phyloP scores from a whole-genome alignment of 2,113 vertebrate genomes.

The Brienomyrus brachyistius region DNA sequence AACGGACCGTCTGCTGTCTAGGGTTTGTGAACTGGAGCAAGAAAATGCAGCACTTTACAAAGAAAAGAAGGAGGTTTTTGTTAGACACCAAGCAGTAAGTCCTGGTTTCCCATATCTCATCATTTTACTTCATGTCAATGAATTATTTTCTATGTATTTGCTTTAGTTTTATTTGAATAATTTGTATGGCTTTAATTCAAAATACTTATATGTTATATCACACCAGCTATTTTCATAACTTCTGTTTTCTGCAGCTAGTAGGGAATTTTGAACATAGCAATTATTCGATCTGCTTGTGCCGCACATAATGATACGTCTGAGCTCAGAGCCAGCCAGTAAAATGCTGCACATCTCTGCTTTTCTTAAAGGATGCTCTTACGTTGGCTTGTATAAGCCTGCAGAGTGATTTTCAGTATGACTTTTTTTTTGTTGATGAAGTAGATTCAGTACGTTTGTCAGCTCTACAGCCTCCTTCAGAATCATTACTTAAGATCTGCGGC shows the following conservation, averaged over 20 bases:
- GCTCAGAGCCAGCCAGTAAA: not conserved
- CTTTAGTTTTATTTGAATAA: not conserved
- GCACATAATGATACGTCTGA: slow-evolving; percentile 42
- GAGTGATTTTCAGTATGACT: slow-evolving; percentile 39
- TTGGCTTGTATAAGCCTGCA: slow-evolving; percentile 38
- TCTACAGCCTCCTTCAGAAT: slow-evolving; percentile 8
- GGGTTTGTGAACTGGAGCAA: slow-evolving; percentile 50
- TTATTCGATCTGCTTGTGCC: slow-evolving; percentile 32
- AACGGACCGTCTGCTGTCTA: slow-evolving; percentile 49
- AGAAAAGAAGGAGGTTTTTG: slow-evolving; percentile 49
- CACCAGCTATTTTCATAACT: slow-evolving; percentile 22
- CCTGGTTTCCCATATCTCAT: not conserved
- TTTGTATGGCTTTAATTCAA: slow-evolving; percentile 7
- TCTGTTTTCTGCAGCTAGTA: slow-evolving; percentile 37
- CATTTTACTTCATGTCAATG: not conserved
- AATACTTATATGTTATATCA: slow-evolving; percentile 23
- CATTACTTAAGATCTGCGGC: not conserved
- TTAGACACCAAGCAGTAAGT: slow-evolving; percentile 55
- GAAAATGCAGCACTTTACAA: slow-evolving; percentile 44
- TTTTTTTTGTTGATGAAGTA: slow-evolving; percentile 30
- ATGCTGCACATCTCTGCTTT: slow-evolving; percentile 17
- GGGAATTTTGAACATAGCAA: slow-evolving; percentile 37
- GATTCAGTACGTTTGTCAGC: slow-evolving; percentile 3
- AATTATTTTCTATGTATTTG: not conserved
- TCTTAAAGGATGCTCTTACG: slow-evolving; percentile 29